Evolutionary conservation across 37 sponge, comb jelly and placozoan species (phyloP), one percentile per base, ranked within the genome.

Genomic region (Beroe forskalii): DNA sequence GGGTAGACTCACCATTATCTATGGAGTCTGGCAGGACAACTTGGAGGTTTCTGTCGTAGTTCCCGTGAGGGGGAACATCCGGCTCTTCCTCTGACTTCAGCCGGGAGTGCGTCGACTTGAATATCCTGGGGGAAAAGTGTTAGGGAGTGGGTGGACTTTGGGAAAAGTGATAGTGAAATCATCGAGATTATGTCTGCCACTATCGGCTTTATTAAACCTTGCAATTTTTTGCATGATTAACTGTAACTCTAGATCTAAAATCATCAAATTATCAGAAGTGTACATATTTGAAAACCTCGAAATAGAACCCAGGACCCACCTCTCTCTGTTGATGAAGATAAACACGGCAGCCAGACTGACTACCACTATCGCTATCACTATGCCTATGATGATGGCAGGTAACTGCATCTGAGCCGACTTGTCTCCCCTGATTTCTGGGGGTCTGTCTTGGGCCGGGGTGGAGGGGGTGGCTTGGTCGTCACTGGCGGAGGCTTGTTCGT

Each of bases 21-120:
- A 63, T 8, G 4, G 66, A 30, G 6, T 63, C 66, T 30, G 20
- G 66, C 2, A 63, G 4, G n/a, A 30, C 66, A 63, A 63, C 66
- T 20, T 63, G 66, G 9, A 63, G n/a, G 25, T 63, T 63, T 30
- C 25, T 63, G 66, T 63, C 66, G 66, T 63, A 63, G 66, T 63
- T 63, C 23, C 66, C 66, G n/a, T 63, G 66, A 3, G 28, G 66
- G 4, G 66, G 66, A 3, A 30, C 20, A 30, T 63, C 66, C 3
- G 66, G 66, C 2, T 63, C 66, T 6, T 63, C 66, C 66, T 63
- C 66, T 3, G 66, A 63, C 66, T 63, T 63, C 66, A 63, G 66
- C 4, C 20, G 20, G 2, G 9, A 4, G 25, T 63, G 66, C 25
- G 66, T 63, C n/a, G 66, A 28, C 66, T 63, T 63, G n/a, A 63